Evolutionary conservation across 2,888 invertebrate genomes (phyloP), one percentile per base, ranked within the genome.

Genomic region (Rhorus exstirpatorius): DNA sequence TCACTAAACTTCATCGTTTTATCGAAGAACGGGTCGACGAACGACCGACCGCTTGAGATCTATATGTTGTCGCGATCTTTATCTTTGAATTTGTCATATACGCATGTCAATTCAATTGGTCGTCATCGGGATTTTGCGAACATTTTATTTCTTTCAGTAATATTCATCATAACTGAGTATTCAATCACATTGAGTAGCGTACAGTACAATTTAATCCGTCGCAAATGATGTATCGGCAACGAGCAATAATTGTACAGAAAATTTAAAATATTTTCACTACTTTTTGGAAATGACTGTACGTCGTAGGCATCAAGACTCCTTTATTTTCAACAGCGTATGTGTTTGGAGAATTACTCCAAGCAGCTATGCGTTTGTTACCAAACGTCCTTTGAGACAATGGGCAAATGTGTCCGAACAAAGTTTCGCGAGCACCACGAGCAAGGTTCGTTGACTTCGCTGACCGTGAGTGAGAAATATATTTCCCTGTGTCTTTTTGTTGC

Each of bases 351-450:
- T 46, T 26, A 44, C 19, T 12, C 26, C n/a, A 71, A 70, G 67
- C 41, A 53, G 35, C 26, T 60, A 44, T 35, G 68, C 38, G 44
- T 53, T 70, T 70, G 70, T 75, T 44, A n/a, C 19, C 10, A 53
- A 76, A 58, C 14, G 65, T 76, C 75, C 67, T 67, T 31, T 55
- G 65, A 67, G 75, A 76, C 58, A 31, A 31, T 17, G 53, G 17
- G 41, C 61, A 77, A 78, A 71, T 71, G 70, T 71, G 78, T 63
- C 21, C 53, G 8, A 17, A 78, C 63, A 71, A 78, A 78, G 78
- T 78, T 77, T 71, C 35, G 53, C 44, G 53, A 71, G 21, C 17
- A 26, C 60, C 65, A 63, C 70, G 38, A 61, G 61, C 24, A 19
- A 70, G 38, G 17, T 63, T 38, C 63, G 53, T 46, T 61, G 61